Conservation (phyloP, 2,888 invertebrate species). For the Orchesella flavescens region DNA sequence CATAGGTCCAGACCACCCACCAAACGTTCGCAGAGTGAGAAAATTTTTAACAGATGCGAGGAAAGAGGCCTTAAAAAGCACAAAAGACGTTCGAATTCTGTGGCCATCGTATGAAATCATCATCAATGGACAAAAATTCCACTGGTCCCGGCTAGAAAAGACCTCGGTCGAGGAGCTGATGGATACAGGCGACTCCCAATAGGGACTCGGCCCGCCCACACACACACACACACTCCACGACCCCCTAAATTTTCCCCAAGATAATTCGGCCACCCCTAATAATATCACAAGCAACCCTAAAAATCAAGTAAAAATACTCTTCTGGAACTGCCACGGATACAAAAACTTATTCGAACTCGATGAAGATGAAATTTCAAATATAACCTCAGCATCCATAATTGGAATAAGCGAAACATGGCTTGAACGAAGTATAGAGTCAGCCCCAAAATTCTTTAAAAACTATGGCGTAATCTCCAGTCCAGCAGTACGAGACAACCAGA, state of each 20-base stretch:
- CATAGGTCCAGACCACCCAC: background rate
- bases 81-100: background rate
- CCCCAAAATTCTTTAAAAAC: background rate
- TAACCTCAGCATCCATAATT: background rate
- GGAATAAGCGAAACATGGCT: background rate
- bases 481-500: background rate
- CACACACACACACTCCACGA: background rate
- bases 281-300: no score
- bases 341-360: background rate
- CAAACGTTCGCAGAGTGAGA: background rate
- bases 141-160: background rate
- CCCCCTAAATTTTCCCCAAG: background rate
- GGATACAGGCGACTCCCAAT: background rate
- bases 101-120: background rate
- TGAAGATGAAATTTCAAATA: background rate
- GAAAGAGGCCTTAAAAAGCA: background rate
- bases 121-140: background rate
- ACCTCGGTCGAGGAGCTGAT: background rate
- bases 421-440: background rate
- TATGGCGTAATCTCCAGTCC: background rate
- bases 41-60: background rate
- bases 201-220: background rate
- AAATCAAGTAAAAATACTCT: background rate
- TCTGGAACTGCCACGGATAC: background rate
- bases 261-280: background rate